Percentiles rank a stretch among this genome's conserved stretches.
These are phyloP conservation scores for Macrotus californicus DNA, from an alignment of 2,113 vertebrate genomes.

Conservation along the genomic window DNA sequence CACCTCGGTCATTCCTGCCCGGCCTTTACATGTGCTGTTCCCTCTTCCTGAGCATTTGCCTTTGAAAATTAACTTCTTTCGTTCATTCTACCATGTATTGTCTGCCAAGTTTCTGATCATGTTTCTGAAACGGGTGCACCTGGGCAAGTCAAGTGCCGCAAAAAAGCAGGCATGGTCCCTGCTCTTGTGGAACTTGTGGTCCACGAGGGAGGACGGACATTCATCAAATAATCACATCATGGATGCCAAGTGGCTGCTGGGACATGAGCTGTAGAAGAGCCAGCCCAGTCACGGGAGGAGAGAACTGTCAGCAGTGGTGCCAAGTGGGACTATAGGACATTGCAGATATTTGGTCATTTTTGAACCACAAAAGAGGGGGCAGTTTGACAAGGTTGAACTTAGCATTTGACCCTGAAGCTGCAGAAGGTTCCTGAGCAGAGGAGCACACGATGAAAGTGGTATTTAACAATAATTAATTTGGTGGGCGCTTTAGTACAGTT, in stretches of 20 bases:
- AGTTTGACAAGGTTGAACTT: neutral
- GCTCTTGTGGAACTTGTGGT: neutral
- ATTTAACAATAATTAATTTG: neutral
- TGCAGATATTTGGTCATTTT: neutral
- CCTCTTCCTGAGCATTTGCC: neutral
- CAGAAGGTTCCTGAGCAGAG: neutral
- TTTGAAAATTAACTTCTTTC: conserved; percentile 5
- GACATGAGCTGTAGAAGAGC: neutral
- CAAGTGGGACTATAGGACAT: neutral
- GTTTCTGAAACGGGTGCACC: neutral
- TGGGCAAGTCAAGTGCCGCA: neutral
- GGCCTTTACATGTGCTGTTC: neutral
- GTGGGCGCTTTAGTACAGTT: neutral
- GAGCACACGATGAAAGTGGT: neutral
- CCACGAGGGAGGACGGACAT: neutral
- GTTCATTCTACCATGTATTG: neutral
- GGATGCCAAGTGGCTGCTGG: neutral
- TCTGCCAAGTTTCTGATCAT: neutral
- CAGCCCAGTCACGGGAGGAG: neutral
- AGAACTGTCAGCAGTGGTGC: neutral
- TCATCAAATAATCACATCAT: neutral
- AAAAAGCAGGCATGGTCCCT: neutral
- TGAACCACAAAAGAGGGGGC: neutral
- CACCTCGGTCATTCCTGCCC: neutral
- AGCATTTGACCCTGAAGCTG: neutral